Percentiles rank a stretch among this genome's conserved stretches.
Evolutionary conservation across 2,113 vertebrate species (phyloP).

Genomic region (Copsychus sechellarum): DNA sequence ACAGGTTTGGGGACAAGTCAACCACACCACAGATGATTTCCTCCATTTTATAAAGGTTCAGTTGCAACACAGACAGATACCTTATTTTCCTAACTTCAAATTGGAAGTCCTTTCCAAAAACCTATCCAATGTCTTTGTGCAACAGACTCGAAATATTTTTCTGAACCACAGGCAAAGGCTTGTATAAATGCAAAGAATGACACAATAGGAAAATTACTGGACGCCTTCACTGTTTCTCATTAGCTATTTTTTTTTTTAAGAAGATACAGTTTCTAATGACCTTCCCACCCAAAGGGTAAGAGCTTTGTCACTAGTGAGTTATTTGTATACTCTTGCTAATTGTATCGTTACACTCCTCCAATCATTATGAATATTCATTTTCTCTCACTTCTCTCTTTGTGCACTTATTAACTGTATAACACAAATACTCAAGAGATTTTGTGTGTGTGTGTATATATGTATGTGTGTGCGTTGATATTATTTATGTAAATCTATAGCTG

Average conservation of each 20-base stretch:
- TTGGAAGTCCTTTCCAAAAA: not conserved
- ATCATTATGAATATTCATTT: constrained; percentile 61
- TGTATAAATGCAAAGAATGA: not conserved
- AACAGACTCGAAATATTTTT: not conserved
- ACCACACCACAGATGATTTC: not conserved
- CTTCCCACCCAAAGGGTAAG: constrained; percentile 13
- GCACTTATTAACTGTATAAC: constrained; percentile 44
- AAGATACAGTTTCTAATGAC: constrained; percentile 23
- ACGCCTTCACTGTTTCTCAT: not conserved
- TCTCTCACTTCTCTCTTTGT: constrained; percentile 41
- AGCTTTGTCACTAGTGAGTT: constrained; percentile 53
- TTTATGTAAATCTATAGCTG: not conserved
- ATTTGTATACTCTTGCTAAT: constrained; percentile 60
- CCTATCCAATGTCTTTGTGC: accelerated
- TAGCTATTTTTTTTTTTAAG: not conserved
- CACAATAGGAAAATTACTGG: not conserved
- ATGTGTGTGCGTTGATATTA: not conserved
- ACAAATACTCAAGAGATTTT: not conserved
- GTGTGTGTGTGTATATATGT: not conserved
- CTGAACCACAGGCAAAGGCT: not conserved
- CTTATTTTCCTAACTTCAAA: not conserved
- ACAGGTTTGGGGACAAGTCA: not conserved
- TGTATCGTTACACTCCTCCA: constrained; percentile 51
- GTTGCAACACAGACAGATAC: not conserved
- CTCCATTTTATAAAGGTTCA: not conserved